Percentiles rank a stretch among this genome's conserved stretches.
phyloP scores from a whole-genome alignment of 1,140 invertebrate species.

The Lordiphosa clarofinis region DNA sequence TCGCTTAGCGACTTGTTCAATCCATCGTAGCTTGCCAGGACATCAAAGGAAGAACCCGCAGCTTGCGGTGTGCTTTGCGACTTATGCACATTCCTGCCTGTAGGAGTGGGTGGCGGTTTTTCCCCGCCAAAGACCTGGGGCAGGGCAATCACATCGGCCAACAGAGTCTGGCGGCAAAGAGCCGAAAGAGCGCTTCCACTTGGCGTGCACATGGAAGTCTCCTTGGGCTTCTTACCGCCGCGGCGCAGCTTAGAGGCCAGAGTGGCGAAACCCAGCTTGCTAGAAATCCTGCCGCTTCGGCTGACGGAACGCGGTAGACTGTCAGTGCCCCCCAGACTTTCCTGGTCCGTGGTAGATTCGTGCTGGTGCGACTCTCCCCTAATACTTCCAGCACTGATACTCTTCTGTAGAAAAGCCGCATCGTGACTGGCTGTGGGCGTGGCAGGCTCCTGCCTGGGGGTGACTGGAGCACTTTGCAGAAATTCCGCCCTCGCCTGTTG shows the following conservation, averaged over 20 bases:
- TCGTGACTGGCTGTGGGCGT: slow-evolving; percentile 28
- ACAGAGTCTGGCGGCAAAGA: slow-evolving; percentile 64
- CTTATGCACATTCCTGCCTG: slow-evolving; percentile 48
- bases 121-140: slow-evolving; percentile 45
- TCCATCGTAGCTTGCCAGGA: slow-evolving; percentile 23
- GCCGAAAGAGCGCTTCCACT: slow-evolving; percentile 56
- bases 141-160: slow-evolving; percentile 59
- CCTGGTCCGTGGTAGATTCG: slow-evolving; percentile 57
- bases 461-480: slow-evolving; percentile 74
- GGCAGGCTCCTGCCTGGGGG: slow-evolving; percentile 40
- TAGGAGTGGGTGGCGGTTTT: slow-evolving; percentile 51
- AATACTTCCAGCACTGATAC: slow-evolving; percentile 87
- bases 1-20: slow-evolving; percentile 73
- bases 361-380: slow-evolving; percentile 28
- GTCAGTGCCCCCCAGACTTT: slow-evolving; percentile 60
- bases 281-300: slow-evolving; percentile 63
- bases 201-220: slow-evolving; percentile 15
- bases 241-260: slow-evolving; percentile 84
- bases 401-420: slow-evolving; percentile 80
- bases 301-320: slow-evolving; percentile 63
- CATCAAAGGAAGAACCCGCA: slow-evolving; percentile 3
- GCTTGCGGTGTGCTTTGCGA: slow-evolving; percentile 73
- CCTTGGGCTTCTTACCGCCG: slow-evolving; percentile 60
- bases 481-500: slow-evolving; percentile 85
- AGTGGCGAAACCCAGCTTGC: slow-evolving; percentile 83